These are phyloP conservation scores for Pelecanus crispus DNA, from an alignment of 2,113 vertebrate genomes.

Conservation along the genomic window DNA sequence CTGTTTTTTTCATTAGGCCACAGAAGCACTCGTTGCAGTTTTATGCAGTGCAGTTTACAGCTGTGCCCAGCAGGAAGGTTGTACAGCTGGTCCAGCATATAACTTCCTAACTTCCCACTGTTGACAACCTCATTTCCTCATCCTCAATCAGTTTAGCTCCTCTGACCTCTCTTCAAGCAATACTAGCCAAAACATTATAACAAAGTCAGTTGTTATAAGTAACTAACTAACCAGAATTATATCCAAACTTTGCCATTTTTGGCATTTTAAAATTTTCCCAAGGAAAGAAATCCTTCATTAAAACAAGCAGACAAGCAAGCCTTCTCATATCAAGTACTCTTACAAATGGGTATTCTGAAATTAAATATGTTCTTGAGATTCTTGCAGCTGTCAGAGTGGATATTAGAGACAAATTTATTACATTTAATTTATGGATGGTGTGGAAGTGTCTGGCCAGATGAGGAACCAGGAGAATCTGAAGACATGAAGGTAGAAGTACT, in stretches of 20 bases:
- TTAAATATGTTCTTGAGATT: neutral
- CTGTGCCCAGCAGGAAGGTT: neutral
- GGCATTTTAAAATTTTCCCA: neutral
- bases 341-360: neutral
- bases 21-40: neutral
- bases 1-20: neutral
- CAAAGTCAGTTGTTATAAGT: neutral
- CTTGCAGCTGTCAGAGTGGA: neutral
- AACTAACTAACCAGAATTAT: neutral
- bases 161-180: neutral
- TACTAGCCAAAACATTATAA: neutral
- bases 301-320: neutral
- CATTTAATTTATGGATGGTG: neutral
- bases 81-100: neutral
- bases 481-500: neutral
- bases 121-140: neutral
- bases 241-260: neutral
- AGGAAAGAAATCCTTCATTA: neutral
- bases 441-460: neutral
- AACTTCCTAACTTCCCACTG: neutral
- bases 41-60: neutral
- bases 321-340: neutral
- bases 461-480: neutral
- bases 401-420: neutral
- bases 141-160: neutral